These are phyloP conservation scores for Champsocephalus esox DNA, from an alignment of 2,797 vertebrate species.

Conservation along the genomic window DNA sequence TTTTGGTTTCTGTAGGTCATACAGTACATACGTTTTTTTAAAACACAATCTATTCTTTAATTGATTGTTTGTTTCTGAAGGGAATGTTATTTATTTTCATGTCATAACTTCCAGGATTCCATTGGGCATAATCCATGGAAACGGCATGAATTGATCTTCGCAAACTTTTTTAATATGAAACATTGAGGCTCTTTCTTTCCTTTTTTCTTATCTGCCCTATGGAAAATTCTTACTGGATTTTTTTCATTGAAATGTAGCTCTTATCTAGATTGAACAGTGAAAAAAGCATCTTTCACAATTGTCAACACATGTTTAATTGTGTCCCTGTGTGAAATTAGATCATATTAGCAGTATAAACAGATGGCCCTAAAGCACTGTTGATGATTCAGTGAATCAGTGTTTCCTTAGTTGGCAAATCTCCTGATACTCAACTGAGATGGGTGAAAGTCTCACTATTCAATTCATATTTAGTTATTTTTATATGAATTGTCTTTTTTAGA, in stretches of 20 bases:
- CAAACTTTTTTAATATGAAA: constrained; percentile 35
- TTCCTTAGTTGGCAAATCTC: constrained; percentile 44
- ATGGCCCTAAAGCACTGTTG: constrained; percentile 48
- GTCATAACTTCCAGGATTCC: constrained; percentile 47
- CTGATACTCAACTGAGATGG: constrained; percentile 8
- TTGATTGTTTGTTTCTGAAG: constrained; percentile 49
- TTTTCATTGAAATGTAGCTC: constrained; percentile 22
- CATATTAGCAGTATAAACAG: constrained; percentile 53
- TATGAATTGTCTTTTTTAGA: not conserved
- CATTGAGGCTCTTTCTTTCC: constrained; percentile 17
- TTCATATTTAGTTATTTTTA: not conserved
- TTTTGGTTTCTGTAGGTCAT: constrained; percentile 59
- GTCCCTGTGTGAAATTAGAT: constrained; percentile 37
- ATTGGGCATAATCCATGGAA: constrained; percentile 49
- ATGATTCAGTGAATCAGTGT: constrained; percentile 37
- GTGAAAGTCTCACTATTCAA: constrained; percentile 4
- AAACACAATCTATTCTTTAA: constrained; percentile 38
- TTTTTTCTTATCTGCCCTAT: not conserved
- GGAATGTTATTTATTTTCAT: constrained; percentile 49
- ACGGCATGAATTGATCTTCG: constrained; percentile 48
- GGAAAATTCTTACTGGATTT: constrained; percentile 34
- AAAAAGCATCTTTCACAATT: constrained; percentile 6
- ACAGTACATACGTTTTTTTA: constrained; percentile 25
- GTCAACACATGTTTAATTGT: constrained; percentile 32
- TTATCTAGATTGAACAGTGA: constrained; percentile 19